Percentiles rank a stretch among this genome's conserved stretches.
Evolutionary conservation across 2,888 invertebrate species (phyloP).

Genomic region (Nomada lathburiana): DNA sequence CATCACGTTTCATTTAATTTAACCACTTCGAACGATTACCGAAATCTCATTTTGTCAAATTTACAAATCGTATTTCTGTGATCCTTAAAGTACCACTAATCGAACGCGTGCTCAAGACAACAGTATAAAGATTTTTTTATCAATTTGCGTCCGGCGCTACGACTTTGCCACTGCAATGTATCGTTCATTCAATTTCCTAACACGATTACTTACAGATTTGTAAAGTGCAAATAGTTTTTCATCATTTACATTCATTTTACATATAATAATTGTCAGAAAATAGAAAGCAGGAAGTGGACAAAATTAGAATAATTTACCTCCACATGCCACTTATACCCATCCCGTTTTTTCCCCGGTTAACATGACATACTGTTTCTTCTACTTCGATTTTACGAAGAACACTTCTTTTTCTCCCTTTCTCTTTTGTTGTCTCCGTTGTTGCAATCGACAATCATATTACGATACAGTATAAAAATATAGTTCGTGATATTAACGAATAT

Average conservation of each 20-base stretch:
- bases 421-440: neutral
- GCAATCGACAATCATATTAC: constrained; percentile 63
- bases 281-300: constrained; percentile 49
- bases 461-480: constrained; percentile 83
- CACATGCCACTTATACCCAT: constrained; percentile 26
- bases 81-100: constrained; percentile 51
- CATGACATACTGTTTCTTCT: constrained; percentile 10
- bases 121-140: constrained; percentile 27
- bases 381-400: constrained; percentile 21
- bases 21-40: constrained; percentile 44
- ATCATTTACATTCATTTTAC: constrained; percentile 33
- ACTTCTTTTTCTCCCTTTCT: neutral
- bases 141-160: constrained; percentile 42
- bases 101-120: constrained; percentile 38
- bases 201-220: constrained; percentile 29
- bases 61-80: constrained; percentile 44
- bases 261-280: constrained; percentile 32
- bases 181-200: constrained; percentile 23
- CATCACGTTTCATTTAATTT: constrained; percentile 59
- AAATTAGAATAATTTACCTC: constrained; percentile 23
- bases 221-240: constrained; percentile 28
- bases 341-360: constrained; percentile 10
- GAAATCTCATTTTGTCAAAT: constrained; percentile 40
- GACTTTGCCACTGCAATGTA: constrained; percentile 33
- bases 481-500: constrained; percentile 80